Conservation (phyloP, 1,140 invertebrate genomes). For the Drosophila ogumai region DNA sequence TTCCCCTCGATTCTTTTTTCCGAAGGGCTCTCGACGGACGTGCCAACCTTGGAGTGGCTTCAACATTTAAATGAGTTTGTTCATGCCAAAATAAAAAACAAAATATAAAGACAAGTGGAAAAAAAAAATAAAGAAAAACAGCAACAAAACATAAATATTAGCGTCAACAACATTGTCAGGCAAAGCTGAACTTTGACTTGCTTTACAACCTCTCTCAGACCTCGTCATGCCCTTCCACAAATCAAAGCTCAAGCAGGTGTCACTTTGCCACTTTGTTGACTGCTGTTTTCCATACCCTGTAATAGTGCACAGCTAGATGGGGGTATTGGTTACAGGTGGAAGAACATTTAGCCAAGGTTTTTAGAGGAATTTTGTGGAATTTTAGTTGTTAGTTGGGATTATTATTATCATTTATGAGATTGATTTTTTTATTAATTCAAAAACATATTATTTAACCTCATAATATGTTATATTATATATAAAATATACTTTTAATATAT, state of each 20-base stretch:
- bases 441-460: too few species aligned
- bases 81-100: slow-evolving; percentile 3
- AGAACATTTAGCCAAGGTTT: not conserved
- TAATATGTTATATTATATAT: too few species aligned
- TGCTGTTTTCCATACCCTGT: slow-evolving; percentile 10
- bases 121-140: not conserved
- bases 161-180: slow-evolving; percentile 30
- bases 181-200: slow-evolving; percentile 21
- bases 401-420: too few species aligned
- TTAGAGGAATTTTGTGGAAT: not conserved
- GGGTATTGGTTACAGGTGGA: not conserved
- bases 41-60: slow-evolving; percentile 46
- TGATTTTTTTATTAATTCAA: too few species aligned
- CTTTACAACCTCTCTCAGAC: slow-evolving; percentile 3
- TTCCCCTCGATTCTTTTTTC: not conserved
- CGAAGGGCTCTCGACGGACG: slow-evolving; percentile 20
- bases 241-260: slow-evolving; percentile 43
- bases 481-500: too few species aligned
- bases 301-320: not conserved
- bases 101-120: slow-evolving; percentile 25
- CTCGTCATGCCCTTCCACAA: slow-evolving; percentile 12
- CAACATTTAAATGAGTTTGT: slow-evolving; percentile 73
- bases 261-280: slow-evolving; percentile 24
- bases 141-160: slow-evolving; percentile 43
- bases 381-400: too few species aligned